Conservation (phyloP, 2,113 vertebrate genomes). For the Cervus canadensis region DNA sequence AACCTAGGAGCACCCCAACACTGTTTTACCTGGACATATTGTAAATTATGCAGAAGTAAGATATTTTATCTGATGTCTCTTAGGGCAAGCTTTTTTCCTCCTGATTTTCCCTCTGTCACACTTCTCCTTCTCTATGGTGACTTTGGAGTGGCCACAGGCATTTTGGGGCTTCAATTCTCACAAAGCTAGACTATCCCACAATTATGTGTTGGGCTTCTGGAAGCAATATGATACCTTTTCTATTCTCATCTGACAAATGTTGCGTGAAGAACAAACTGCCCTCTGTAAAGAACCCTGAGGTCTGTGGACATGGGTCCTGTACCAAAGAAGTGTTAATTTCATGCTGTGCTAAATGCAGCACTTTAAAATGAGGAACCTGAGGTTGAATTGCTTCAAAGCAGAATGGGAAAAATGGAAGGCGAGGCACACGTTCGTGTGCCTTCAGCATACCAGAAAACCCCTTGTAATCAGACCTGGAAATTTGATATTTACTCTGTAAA, state of each 20-base stretch:
- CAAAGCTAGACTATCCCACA: neutral
- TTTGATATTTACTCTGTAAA: constrained; percentile 38
- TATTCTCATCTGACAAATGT: neutral
- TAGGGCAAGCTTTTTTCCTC: neutral
- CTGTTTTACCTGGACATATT: neutral
- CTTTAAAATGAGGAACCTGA: neutral
- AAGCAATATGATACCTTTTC: neutral
- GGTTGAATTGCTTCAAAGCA: neutral
- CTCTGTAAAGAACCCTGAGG: neutral
- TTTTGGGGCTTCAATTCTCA: neutral
- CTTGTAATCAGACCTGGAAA: constrained; percentile 42
- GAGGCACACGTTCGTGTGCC: neutral
- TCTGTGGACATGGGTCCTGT: neutral
- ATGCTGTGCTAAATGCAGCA: neutral
- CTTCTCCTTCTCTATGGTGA: neutral
- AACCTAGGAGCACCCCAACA: neutral
- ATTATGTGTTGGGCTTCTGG: neutral
- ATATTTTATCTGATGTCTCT: neutral
- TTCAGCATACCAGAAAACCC: constrained; percentile 26
- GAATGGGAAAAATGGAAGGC: neutral
- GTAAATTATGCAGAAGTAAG: neutral
- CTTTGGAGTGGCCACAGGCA: neutral
- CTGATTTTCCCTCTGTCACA: neutral
- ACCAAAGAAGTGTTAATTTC: neutral
- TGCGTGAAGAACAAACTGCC: neutral